Base-by-base conservation (phyloP, 2,797 vertebrate genomes). In the Lepus oiostolus region DNA sequence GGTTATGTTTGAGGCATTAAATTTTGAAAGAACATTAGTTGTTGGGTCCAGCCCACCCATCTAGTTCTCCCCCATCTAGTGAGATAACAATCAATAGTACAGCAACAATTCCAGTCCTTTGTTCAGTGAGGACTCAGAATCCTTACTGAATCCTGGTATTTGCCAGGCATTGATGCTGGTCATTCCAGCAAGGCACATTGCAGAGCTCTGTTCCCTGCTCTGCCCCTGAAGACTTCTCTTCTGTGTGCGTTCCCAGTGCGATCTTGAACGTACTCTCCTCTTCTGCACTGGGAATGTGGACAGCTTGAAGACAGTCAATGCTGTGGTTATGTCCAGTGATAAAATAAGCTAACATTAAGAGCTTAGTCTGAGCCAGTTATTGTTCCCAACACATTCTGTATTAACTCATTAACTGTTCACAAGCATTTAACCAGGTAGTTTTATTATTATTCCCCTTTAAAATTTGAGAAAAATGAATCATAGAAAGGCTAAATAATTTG, bases 201-300 rank as follows among this genome's bases (percentile, higher is more conserved):
- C 19, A 3, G 6, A 21, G 26, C 21, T 28, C 63, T 72, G 11
- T 24, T 19, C 0, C 1, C 19, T 4, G 4, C 22, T 1, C 24
- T 38, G 10, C 30, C 17, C 42, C 42, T 16, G 21, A 10, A 47
- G 42, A n/a, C 30, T 30, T 87, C 30, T 11, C 22, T 21, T 47
- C 1, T 3, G 3, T 5, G n/a, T n/a, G 1, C 10, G 50, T 5
- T 8, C 35, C 26, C 14, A 4, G 6, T 0, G 0, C 2, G 8
- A 26, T 16, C 54, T 4, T 65, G 11, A 9, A 9, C 16, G 11
- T 12, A 19, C 13, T 65, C 7, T 30, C 72, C 21, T 38, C 12
- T 30, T 35, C n/a, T 14, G 38, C 9, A 0, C 4, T 62, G n/a
- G 38, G 26, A 26, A 35, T 3, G 0, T 21, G 4, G 21, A 30